Evolutionary conservation across 2,797 vertebrate species (phyloP).

Genomic region (Ctenosaura bakeri): DNA sequence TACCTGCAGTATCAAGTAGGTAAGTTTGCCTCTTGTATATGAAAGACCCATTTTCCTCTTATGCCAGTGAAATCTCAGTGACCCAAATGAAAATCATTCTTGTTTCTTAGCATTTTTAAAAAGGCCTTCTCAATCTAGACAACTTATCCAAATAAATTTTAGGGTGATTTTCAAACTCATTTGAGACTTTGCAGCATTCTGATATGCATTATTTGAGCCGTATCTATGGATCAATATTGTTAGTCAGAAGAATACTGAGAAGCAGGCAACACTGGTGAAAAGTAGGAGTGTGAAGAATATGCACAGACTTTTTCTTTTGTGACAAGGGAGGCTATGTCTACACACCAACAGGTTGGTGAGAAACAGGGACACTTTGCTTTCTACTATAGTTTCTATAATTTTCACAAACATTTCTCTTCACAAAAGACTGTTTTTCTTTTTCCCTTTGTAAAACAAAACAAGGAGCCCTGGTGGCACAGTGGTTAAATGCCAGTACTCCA

Average conservation of each 20-base stretch:
- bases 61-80: constrained; percentile 24
- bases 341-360: too few species aligned
- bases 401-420: too few species aligned
- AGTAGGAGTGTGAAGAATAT: too few species aligned
- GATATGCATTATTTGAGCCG: neutral
- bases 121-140: neutral
- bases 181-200: neutral
- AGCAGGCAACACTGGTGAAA: neutral
- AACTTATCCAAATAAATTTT: neutral
- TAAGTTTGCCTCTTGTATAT: constrained; percentile 39
- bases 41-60: neutral
- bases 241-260: neutral
- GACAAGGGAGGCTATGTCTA: too few species aligned
- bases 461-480: too few species aligned
- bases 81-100: constrained; percentile 29
- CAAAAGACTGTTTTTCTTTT: too few species aligned
- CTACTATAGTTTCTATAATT: too few species aligned
- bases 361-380: too few species aligned
- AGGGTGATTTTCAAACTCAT: neutral
- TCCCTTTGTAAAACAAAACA: too few species aligned
- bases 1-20: neutral
- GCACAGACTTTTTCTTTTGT: too few species aligned
- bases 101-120: neutral
- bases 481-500: too few species aligned
- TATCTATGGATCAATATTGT: neutral